Percentiles rank a stretch among this genome's conserved stretches.
These are phyloP conservation scores for Epistrophella euchroma DNA, from an alignment of 2,888 invertebrate genomes.

Conservation along the genomic window DNA sequence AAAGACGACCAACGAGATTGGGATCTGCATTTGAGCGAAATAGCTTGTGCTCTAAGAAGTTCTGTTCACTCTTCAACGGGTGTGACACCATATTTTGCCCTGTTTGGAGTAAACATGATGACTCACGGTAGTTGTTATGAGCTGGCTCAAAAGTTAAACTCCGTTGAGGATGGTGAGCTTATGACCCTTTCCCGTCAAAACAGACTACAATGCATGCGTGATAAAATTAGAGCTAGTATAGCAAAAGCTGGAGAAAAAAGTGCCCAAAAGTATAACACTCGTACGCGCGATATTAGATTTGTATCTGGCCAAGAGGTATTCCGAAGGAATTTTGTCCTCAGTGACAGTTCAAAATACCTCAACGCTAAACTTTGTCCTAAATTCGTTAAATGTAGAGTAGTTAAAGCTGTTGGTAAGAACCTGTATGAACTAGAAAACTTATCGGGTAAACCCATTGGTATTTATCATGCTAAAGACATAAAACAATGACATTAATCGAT, in stretches of 20 bases:
- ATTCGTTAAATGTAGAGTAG: background rate
- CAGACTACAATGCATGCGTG: too few species aligned
- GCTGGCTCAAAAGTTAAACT: too few species aligned
- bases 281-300: background rate
- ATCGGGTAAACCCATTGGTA: background rate
- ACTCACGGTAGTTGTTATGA: background rate
- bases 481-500: too few species aligned
- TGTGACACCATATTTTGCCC: slow-evolving; percentile 44
- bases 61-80: slow-evolving; percentile 46
- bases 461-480: background rate
- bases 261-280: background rate
- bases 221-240: background rate
- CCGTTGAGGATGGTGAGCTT: too few species aligned
- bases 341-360: background rate
- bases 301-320: background rate
- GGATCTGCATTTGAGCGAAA: slow-evolving; percentile 59
- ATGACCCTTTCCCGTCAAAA: too few species aligned
- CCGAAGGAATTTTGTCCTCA: background rate
- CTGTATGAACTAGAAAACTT: background rate
- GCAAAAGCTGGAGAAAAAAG: background rate
- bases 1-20: slow-evolving; percentile 64
- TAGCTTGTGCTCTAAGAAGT: slow-evolving; percentile 52
- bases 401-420: background rate
- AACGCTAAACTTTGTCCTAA: background rate
- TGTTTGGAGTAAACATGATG: slow-evolving; percentile 55